Evolutionary conservation across 2,888 invertebrate genomes (phyloP).

Genomic region (Lottia scabra): DNA sequence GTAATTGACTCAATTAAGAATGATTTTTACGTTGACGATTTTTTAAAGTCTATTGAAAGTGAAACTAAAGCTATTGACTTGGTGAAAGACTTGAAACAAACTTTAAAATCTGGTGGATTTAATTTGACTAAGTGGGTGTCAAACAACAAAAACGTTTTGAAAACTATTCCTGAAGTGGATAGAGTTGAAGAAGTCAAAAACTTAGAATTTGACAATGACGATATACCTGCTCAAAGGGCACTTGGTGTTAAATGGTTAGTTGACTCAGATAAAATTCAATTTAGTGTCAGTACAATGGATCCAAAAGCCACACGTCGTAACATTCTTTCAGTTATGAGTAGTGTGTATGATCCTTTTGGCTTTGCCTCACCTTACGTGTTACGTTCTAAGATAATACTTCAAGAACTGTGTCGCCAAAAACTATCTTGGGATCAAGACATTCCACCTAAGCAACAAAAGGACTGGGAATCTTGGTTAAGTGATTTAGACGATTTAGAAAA

Average conservation of each 20-base stretch:
- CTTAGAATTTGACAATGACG: conserved; percentile 10
- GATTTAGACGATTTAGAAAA: conserved; percentile 1
- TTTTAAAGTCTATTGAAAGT: conserved; percentile 11
- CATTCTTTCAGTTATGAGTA: no score
- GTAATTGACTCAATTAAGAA: conserved; percentile 15
- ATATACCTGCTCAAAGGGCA: conserved; percentile 28
- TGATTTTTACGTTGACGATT: no score
- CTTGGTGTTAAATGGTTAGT: conserved; percentile 24
- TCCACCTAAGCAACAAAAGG: neutral
- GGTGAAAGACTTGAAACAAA: neutral
- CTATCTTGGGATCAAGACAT: conserved; percentile 8
- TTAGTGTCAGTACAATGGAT: conserved; percentile 4
- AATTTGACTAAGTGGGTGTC: conserved; percentile 34
- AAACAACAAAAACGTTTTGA: conserved; percentile 28
- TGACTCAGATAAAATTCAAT: conserved; percentile 9
- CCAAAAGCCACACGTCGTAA: neutral
- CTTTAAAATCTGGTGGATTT: conserved; percentile 23
- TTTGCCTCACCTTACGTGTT: no score
- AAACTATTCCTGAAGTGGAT: conserved; percentile 25
- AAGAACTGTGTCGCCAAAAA: neutral
- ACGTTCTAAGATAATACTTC: no score
- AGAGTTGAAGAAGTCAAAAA: conserved; percentile 20
- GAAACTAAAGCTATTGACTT: conserved; percentile 10
- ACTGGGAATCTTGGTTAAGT: conserved; percentile 11
- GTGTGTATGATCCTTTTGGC: no score